Conservation (phyloP, 2,888 invertebrate genomes). For the Brachylomia viminalis region DNA sequence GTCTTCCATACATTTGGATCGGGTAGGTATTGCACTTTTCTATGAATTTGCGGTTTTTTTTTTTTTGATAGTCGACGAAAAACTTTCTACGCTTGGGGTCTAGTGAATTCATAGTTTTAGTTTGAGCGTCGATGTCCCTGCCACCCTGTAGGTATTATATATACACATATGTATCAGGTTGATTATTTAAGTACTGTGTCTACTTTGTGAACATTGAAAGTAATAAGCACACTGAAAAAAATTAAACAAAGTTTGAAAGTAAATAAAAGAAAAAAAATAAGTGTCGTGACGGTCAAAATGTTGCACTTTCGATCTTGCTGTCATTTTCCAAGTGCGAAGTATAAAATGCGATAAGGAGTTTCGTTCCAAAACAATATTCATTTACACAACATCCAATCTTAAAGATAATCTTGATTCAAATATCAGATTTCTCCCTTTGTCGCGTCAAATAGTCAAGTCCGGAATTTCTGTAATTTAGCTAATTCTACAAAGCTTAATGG, state of each 20-base stretch:
- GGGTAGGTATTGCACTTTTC: too few species aligned
- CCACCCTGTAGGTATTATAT: too few species aligned
- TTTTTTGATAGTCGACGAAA: too few species aligned
- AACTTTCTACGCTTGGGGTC: too few species aligned
- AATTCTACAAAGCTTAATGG: constrained; percentile 6
- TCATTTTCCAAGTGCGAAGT: neutral
- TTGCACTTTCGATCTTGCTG: neutral
- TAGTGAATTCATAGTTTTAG: too few species aligned
- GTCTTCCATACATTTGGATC: too few species aligned
- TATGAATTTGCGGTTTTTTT: too few species aligned
- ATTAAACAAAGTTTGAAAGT: neutral
- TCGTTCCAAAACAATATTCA: neutral
- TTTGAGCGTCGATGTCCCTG: too few species aligned
- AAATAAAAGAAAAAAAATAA: neutral
- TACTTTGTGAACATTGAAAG: neutral
- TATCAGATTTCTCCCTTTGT: neutral
- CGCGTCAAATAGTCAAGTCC: neutral
- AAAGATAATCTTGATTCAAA: neutral
- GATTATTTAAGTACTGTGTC: neutral
- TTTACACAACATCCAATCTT: neutral
- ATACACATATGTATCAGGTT: neutral
- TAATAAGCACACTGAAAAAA: too few species aligned
- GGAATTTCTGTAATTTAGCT: constrained; percentile 19
- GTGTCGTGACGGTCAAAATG: neutral
- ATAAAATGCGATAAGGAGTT: neutral